Evolutionary conservation across 2,113 vertebrate species (phyloP).

Genomic region (Pluvialis apricaria): DNA sequence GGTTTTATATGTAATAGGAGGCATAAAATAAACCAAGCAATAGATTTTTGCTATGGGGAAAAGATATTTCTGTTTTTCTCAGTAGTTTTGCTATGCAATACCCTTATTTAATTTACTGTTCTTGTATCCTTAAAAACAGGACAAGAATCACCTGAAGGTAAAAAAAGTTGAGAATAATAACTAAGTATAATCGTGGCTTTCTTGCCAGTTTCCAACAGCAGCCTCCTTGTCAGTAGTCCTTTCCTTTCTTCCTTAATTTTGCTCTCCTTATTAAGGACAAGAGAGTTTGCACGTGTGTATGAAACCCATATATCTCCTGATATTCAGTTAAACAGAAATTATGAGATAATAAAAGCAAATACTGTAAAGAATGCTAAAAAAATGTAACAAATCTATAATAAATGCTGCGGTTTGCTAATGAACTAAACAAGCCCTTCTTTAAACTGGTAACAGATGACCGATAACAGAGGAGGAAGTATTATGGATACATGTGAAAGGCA

Average conservation of each 20-base stretch:
- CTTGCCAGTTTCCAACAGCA: neutral
- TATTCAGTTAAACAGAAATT: neutral
- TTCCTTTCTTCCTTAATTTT: neutral
- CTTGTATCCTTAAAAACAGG: neutral
- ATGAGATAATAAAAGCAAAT: neutral
- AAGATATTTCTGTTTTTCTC: constrained; percentile 8
- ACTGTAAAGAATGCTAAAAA: neutral
- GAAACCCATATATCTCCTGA: neutral
- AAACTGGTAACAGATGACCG: neutral
- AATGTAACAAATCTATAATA: neutral
- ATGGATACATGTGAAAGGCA: neutral
- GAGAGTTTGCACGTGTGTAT: neutral
- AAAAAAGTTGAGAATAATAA: neutral
- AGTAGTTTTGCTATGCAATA: neutral
- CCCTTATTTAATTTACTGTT: constrained; percentile 16
- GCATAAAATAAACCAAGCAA: neutral
- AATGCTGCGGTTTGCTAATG: neutral
- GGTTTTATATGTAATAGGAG: constrained; percentile 3
- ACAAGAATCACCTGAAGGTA: constrained; percentile 23
- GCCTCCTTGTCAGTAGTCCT: neutral
- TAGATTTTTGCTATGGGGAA: constrained; percentile 19
- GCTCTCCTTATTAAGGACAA: neutral
- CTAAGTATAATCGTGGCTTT: neutral
- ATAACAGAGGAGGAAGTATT: neutral
- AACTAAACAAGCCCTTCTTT: neutral